These are phyloP conservation scores for Anguilla marmorata DNA, from an alignment of 2,797 vertebrate species.

Conservation along the genomic window DNA sequence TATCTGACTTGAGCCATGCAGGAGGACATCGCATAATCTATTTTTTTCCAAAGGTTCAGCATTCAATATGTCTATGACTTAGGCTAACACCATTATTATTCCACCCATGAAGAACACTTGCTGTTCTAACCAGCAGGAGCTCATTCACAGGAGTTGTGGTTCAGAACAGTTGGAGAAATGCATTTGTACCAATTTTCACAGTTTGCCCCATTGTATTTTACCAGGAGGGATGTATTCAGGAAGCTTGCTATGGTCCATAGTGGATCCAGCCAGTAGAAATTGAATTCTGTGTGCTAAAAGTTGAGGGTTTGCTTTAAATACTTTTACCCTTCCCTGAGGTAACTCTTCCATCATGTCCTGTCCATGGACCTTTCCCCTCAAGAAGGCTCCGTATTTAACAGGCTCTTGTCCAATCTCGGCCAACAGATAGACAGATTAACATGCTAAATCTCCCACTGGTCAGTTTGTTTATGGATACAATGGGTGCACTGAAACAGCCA, in stretches of 20 bases:
- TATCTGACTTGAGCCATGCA: neutral
- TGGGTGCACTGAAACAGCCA: slow-evolving; percentile 38
- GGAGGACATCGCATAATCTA: neutral
- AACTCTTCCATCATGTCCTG: neutral
- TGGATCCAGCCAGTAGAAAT: neutral
- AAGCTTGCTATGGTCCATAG: neutral
- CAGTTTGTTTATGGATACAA: slow-evolving; percentile 39
- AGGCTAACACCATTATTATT: neutral
- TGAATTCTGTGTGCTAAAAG: neutral
- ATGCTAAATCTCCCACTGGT: slow-evolving; percentile 26
- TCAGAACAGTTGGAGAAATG: neutral
- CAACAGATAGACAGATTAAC: slow-evolving; percentile 39
- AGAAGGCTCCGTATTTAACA: slow-evolving; percentile 34
- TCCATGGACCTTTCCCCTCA: neutral
- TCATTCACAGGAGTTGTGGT: neutral
- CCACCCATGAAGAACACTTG: neutral
- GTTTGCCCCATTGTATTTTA: neutral
- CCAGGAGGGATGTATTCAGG: neutral
- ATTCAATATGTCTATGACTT: neutral
- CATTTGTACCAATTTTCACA: neutral
- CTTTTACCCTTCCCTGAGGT: neutral
- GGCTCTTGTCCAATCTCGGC: slow-evolving; percentile 21
- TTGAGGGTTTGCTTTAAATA: neutral
- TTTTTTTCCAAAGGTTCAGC: neutral
- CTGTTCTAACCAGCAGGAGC: neutral